These are phyloP conservation scores for Plectrocnemia conspersa DNA, from an alignment of 1,140 invertebrate genomes.

Conservation along the genomic window DNA sequence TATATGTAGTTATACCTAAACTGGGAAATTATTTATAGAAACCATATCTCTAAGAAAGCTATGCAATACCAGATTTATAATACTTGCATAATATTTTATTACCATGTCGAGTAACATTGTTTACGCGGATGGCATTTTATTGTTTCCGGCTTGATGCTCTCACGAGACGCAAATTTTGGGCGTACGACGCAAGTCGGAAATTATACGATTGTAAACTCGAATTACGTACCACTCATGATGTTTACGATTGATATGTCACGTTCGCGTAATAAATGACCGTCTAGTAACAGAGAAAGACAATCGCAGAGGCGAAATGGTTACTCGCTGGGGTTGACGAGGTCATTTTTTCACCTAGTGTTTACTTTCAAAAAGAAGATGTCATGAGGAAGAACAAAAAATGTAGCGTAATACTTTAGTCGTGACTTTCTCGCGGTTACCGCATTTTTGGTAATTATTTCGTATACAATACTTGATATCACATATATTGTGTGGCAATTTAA, in stretches of 20 bases:
- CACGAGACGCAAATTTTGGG: no score
- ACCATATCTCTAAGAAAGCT: no score
- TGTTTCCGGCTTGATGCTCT: no score
- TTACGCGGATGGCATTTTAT: no score
- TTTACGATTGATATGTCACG: not conserved
- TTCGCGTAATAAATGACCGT: not conserved
- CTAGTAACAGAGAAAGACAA: not conserved
- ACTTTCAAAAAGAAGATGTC: slow-evolving; percentile 2
- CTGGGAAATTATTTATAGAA: no score
- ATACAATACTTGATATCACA: no score
- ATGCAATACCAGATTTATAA: no score
- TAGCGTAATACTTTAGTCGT: not conserved
- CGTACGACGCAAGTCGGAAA: not conserved
- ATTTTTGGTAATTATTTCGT: not conserved
- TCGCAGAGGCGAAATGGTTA: not conserved
- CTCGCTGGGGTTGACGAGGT: not conserved
- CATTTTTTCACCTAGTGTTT: not conserved
- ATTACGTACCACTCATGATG: not conserved
- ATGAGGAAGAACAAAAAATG: not conserved
- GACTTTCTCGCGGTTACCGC: not conserved
- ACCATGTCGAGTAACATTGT: no score
- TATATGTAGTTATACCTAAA: no score
- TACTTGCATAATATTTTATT: no score
- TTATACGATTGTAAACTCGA: not conserved
- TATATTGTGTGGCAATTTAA: no score